Conservation (phyloP, 1,140 invertebrate species). For the Plutomurus gul region DNA sequence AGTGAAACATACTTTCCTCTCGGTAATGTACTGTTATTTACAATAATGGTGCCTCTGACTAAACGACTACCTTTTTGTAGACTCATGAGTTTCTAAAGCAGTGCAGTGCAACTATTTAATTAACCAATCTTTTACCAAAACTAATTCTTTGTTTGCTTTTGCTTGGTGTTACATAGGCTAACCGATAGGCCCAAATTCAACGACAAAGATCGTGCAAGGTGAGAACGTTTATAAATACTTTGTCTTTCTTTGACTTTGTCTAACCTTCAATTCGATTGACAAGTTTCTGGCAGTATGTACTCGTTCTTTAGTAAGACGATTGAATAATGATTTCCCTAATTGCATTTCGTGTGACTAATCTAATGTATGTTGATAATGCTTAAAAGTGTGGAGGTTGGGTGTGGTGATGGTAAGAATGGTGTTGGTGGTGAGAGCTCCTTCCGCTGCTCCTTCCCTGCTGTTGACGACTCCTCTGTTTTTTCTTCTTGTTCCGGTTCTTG, state of each 20-base stretch:
- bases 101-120: conserved; percentile 3
- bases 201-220: background rate
- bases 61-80: too few species aligned
- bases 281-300: too few species aligned
- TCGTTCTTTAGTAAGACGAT: too few species aligned
- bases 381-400: conserved; percentile 18
- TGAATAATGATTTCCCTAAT: too few species aligned
- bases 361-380: background rate
- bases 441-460: conserved; percentile 4
- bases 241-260: too few species aligned
- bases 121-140: background rate
- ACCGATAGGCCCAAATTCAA: background rate
- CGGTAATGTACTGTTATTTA: too few species aligned
- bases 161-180: background rate
- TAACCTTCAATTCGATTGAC: too few species aligned
- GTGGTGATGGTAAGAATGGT: conserved; percentile 14
- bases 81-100: background rate
- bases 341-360: too few species aligned
- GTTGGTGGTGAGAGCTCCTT: conserved; percentile 7
- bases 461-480: conserved; percentile 16
- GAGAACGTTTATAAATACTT: too few species aligned
- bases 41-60: too few species aligned
- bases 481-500: conserved; percentile 14
- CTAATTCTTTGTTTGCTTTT: background rate
- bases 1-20: too few species aligned